Percentiles rank a stretch among this genome's conserved stretches.
Conservation (phyloP, 2,888 invertebrate species). For the Iselma pallidipennis region DNA sequence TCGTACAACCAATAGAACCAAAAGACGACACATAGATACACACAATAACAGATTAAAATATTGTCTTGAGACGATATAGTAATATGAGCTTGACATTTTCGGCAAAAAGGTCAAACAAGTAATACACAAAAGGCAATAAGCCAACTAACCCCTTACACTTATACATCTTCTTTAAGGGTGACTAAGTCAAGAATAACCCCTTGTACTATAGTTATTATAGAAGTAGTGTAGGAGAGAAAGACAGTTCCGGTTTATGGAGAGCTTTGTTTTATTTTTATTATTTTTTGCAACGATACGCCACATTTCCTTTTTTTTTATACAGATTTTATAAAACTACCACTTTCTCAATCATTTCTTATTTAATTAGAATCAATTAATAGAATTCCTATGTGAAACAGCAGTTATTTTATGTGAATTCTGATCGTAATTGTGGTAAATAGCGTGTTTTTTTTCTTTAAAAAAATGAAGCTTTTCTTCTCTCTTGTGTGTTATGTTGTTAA, state of each 20-base stretch:
- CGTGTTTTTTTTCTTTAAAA: neutral
- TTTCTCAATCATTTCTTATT: neutral
- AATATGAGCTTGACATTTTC: slow-evolving; percentile 43
- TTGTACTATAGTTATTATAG: slow-evolving; percentile 15
- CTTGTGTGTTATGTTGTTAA: neutral
- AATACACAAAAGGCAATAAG: slow-evolving; percentile 42
- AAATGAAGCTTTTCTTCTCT: no score
- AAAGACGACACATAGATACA: no score
- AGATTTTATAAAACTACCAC: neutral
- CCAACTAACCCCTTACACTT: slow-evolving; percentile 51
- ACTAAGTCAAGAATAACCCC: slow-evolving; percentile 31
- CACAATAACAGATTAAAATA: slow-evolving; percentile 10
- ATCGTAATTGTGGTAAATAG: neutral
- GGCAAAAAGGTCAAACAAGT: slow-evolving; percentile 44
- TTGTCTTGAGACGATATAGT: slow-evolving; percentile 32
- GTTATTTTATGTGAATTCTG: no score
- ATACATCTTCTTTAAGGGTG: slow-evolving; percentile 50
- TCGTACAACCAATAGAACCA: neutral
- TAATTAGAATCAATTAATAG: neutral
- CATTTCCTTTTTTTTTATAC: neutral
- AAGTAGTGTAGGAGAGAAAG: neutral
- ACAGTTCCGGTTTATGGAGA: slow-evolving; percentile 6
- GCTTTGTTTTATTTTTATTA: slow-evolving; percentile 2
- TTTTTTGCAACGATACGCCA: neutral
- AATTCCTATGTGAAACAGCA: no score